phyloP scores from a whole-genome alignment of 1,140 invertebrate species.

The Trachymyrmex septentrionalis region DNA sequence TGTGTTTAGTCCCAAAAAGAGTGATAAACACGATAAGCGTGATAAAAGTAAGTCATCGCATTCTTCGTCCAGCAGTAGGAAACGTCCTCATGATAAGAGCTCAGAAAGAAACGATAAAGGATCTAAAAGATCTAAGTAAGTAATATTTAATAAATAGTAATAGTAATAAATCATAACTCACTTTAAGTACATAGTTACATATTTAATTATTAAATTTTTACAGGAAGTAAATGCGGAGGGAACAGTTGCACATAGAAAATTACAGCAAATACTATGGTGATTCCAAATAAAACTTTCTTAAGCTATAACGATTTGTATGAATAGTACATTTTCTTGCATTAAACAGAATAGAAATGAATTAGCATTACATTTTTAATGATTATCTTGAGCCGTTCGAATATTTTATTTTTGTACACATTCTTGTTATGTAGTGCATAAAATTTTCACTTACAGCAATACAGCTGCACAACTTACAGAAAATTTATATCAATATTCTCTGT shows the following conservation, averaged over 20 bases:
- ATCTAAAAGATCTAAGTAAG: constrained; percentile 90
- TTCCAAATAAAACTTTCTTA: constrained; percentile 67
- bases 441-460: background rate
- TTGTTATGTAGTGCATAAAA: constrained; percentile 6
- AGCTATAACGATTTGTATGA: constrained; percentile 52
- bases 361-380: background rate
- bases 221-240: constrained; percentile 73
- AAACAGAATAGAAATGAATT: background rate
- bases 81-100: constrained; percentile 91
- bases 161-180: background rate
- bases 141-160: constrained; percentile 48
- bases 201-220: constrained; percentile 52
- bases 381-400: constrained; percentile 1
- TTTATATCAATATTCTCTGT: constrained; percentile 5
- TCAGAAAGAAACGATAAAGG: constrained; percentile 89
- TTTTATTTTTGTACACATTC: constrained; percentile 1
- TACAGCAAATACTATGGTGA: constrained; percentile 45
- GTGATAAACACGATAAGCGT: constrained; percentile 85
- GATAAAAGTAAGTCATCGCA: constrained; percentile 82
- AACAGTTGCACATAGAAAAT: constrained; percentile 16
- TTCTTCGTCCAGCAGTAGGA: constrained; percentile 87
- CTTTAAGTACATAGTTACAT: background rate
- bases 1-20: constrained; percentile 84
- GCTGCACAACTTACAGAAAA: too few relatives aligned
- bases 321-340: constrained; percentile 78